phyloP scores from a whole-genome alignment of 2,888 invertebrate genomes.

The Seladonia tumulorum region DNA sequence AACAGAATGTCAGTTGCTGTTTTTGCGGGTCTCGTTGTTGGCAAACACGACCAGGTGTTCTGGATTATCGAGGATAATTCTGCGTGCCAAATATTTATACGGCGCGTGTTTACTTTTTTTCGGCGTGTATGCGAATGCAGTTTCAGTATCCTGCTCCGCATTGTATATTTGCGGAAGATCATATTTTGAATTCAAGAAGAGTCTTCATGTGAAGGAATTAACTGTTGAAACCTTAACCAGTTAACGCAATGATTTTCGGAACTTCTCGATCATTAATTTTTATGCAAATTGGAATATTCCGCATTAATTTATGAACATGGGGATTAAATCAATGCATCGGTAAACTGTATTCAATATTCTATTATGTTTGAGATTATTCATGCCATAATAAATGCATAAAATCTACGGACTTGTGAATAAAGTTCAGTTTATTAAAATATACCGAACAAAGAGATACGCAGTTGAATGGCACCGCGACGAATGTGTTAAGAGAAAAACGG shows the following conservation, averaged over 20 bases:
- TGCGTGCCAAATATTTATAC: neutral
- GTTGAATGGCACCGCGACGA: neutral
- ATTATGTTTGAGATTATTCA: neutral
- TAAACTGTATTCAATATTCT: neutral
- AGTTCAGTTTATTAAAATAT: neutral
- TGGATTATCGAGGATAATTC: slow-evolving; percentile 4
- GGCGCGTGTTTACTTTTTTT: neutral
- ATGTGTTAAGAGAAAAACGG: neutral
- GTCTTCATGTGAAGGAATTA: no score
- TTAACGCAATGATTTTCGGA: neutral
- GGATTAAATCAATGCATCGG: neutral
- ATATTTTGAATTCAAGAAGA: neutral
- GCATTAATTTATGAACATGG: neutral
- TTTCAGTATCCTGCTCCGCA: neutral
- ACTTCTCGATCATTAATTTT: no score
- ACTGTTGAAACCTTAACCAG: neutral
- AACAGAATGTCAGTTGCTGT: neutral
- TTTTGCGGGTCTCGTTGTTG: neutral
- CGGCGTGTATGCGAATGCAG: neutral
- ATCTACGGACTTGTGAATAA: no score
- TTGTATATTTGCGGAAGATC: neutral
- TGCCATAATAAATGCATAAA: neutral
- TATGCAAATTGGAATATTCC: no score
- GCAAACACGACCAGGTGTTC: neutral
- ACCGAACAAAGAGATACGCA: neutral